Conservation (phyloP, 2,888 invertebrate species). For the Cephus nigrinus region DNA sequence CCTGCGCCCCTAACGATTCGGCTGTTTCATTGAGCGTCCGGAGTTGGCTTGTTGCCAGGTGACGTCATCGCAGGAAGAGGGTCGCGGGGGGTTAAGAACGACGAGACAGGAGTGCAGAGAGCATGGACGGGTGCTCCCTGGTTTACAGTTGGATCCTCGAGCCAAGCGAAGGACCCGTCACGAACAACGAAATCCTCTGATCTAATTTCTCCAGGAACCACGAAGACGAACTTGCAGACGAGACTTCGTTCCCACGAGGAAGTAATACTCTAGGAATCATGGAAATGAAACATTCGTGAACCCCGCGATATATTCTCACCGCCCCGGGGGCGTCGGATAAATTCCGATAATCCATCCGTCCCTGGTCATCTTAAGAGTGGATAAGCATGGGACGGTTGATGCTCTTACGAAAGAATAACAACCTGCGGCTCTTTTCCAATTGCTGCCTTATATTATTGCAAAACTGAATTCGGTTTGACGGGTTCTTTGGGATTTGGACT, state of each 20-base stretch:
- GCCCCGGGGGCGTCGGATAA: neutral
- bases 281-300: neutral
- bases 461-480: neutral
- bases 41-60: constrained; percentile 53
- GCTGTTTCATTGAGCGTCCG: constrained; percentile 56
- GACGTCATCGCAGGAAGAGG: constrained; percentile 49
- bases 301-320: neutral
- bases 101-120: neutral
- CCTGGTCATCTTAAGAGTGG: neutral
- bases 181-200: neutral
- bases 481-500: neutral
- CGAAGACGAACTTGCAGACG: neutral
- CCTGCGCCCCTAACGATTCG: constrained; percentile 31
- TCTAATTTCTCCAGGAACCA: neutral
- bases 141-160: neutral
- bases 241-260: neutral
- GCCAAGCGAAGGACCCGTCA: neutral
- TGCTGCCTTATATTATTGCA: neutral
- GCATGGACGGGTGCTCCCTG: neutral
- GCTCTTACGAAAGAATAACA: neutral
- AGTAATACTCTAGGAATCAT: neutral
- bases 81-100: constrained; percentile 6
- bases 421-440: neutral
- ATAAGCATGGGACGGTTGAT: neutral
- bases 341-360: neutral